Percentiles rank a stretch among this genome's conserved stretches.
Evolutionary conservation across 2,797 vertebrate genomes (phyloP).

Genomic region (Cynodonichthys magdalenae): DNA sequence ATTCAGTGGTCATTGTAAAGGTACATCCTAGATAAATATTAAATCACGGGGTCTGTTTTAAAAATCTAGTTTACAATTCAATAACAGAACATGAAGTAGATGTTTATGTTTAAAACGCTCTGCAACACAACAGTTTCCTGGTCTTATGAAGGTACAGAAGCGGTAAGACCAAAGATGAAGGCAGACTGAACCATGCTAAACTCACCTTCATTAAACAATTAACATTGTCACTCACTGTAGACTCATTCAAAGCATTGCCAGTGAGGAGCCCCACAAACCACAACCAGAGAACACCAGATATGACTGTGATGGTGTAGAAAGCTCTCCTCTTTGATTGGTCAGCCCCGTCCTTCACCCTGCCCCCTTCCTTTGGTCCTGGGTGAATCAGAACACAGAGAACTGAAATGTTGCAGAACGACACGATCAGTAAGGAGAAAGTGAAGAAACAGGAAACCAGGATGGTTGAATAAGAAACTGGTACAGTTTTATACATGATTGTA

Average conservation of each 20-base stretch:
- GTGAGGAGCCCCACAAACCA: background rate
- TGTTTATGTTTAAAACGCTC: background rate
- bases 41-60: too few species aligned
- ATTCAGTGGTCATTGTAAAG: too few species aligned
- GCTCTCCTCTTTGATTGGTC: constrained; percentile 1
- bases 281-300: constrained; percentile 2
- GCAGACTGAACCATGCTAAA: background rate
- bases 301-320: constrained; percentile 7
- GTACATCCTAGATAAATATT: too few species aligned
- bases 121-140: background rate
- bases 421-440: background rate
- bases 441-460: fast-evolving
- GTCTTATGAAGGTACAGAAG: constrained; percentile 2
- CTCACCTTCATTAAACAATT: background rate
- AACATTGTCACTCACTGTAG: background rate
- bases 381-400: constrained; percentile 8
- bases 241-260: background rate
- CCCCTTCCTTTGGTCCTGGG: background rate
- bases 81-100: too few species aligned
- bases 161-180: background rate
- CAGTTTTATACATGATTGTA: fast-evolving
- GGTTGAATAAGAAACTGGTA: background rate
- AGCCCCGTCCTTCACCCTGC: background rate
- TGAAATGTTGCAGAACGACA: constrained; percentile 27
- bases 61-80: too few species aligned